Evolutionary conservation across 2,797 vertebrate species (phyloP).

Genomic region (Poecilia gillii): DNA sequence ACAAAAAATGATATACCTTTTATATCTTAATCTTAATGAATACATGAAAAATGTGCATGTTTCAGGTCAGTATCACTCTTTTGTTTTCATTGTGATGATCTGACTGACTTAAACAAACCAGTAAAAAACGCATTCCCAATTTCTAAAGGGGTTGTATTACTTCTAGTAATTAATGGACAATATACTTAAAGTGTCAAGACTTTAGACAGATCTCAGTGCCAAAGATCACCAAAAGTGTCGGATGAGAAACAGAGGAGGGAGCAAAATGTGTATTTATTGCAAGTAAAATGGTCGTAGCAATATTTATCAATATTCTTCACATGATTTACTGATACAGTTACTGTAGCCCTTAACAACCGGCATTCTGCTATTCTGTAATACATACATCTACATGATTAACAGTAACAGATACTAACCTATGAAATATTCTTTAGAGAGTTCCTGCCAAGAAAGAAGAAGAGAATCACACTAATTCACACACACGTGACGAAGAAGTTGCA

Average conservation of each 20-base stretch:
- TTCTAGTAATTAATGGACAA: background rate
- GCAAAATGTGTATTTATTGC: background rate
- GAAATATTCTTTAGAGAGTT: conserved; percentile 21
- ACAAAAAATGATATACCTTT: background rate
- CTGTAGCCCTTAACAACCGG: background rate
- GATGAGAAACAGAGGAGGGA: background rate
- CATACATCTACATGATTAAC: background rate
- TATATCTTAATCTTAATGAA: background rate
- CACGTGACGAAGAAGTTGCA: background rate
- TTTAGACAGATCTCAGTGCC: background rate
- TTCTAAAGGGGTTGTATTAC: background rate
- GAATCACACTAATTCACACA: conserved; percentile 8
- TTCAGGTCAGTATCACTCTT: background rate
- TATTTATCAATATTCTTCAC: background rate
- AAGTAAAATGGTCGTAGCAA: background rate
- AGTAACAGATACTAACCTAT: background rate
- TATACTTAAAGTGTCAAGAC: background rate
- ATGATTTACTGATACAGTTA: background rate
- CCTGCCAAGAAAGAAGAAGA: conserved; percentile 3
- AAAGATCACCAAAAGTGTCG: background rate
- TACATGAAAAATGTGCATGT: background rate
- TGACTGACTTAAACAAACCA: background rate
- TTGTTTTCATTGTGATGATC: background rate
- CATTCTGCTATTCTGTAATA: background rate
- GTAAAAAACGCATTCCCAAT: background rate